Base-by-base conservation (phyloP, 2,797 vertebrate species). In the Pangasius macronema region DNA sequence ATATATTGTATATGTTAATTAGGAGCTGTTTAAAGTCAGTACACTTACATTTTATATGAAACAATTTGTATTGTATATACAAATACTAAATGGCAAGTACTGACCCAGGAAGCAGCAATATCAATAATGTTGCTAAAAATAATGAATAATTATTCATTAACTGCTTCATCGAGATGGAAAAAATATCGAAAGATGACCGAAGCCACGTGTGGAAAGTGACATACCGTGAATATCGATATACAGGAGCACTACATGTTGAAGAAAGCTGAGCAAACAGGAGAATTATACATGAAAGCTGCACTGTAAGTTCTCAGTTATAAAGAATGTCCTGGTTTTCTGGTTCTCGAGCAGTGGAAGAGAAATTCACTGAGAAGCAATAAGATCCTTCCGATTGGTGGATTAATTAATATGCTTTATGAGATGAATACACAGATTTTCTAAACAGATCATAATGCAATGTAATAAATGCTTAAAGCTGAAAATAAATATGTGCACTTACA, bases 401-500 rank as follows among this genome's bases (percentile, higher is more conserved):
- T 61, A 3, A 42, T 42, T 81, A 16, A 55, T 55, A 46, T 39
- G 55, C 39, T 16, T 39, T 81, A 61, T 46, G 79, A 63, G 33
- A 82, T 57, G 51, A 63, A 81, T 39, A 27, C 18, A 24, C 55
- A 27, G 2, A 53, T 77, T 77, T 55, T 77, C 10, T 9, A 20
- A 76, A 76, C 51, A 24, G 55, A 6, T 39, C 5, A 4, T 77
- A 53, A 77, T 20, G 18, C 16, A 36, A 30, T 0, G 4, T n/a
- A 61, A 33, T 36, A 22, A 80, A 59, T 36, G 33, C 30, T 36
- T 36, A 24, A 57, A 36, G 53, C 20, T 39, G 36, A 42, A 82
- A 82, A 82, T 42, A 81, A 39, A 82, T 42, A 61, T 82, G 24
- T 63, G 57, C 36, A 39, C 33, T 82, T 61, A 42, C 22, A 82